phyloP scores from a whole-genome alignment of 2,113 vertebrate genomes.

The Crotalus horridus region DNA sequence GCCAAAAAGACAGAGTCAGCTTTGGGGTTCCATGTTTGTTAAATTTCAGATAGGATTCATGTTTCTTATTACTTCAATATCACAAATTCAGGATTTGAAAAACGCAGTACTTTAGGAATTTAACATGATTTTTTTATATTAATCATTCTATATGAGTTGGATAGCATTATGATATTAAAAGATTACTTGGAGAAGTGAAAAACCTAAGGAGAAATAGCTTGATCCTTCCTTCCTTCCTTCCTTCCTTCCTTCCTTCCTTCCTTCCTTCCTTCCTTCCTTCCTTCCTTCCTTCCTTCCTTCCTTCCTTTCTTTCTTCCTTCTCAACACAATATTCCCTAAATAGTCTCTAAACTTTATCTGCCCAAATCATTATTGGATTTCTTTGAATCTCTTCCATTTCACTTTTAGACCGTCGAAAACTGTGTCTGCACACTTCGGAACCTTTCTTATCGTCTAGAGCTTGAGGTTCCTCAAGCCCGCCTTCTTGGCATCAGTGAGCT shows the following conservation, averaged over 20 bases:
- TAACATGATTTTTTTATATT: background rate
- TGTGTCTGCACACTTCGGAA: conserved; percentile 96
- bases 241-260: too few relatives aligned
- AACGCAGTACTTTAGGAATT: background rate
- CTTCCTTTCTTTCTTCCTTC: background rate
- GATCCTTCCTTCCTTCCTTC: too few relatives aligned
- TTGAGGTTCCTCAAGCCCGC: conserved; percentile 88
- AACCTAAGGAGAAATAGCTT: background rate
- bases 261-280: too few relatives aligned
- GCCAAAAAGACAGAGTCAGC: background rate
- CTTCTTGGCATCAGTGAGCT: conserved; percentile 83
- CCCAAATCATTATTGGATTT: background rate
- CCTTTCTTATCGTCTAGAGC: conserved; percentile 92
- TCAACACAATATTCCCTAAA: background rate
- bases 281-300: too few relatives aligned
- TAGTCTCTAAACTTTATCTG: background rate
- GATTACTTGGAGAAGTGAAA: background rate
- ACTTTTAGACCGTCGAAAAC: conserved; percentile 92
- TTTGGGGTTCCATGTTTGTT: background rate
- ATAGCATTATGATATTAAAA: background rate
- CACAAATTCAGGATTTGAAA: background rate
- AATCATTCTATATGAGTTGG: background rate
- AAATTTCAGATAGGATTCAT: background rate
- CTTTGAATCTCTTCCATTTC: conserved; percentile 24
- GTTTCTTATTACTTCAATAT: background rate